Conservation (phyloP, 2,888 invertebrate species). For the Sinelater perroti region DNA sequence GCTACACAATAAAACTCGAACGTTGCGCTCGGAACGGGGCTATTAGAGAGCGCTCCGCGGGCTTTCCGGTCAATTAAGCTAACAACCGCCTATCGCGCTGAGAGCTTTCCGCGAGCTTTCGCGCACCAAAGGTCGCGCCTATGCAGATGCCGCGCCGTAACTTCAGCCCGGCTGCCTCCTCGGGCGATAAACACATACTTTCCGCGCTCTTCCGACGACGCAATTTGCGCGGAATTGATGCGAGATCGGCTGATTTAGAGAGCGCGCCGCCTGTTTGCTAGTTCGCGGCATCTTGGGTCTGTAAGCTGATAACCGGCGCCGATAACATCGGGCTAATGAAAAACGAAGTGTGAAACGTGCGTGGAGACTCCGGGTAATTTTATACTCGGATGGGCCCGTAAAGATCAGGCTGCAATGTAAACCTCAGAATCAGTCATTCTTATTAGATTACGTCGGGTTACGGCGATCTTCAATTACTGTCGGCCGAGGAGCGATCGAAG, state of each 20-base stretch:
- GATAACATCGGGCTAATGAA: too few relatives aligned
- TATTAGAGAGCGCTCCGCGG: slow-evolving; percentile 27
- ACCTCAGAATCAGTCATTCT: slow-evolving; percentile 8
- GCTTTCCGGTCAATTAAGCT: slow-evolving; percentile 35
- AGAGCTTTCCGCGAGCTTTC: slow-evolving; percentile 25
- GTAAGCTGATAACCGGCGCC: too few relatives aligned
- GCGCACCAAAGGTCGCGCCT: slow-evolving; percentile 16
- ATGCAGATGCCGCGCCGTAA: slow-evolving; percentile 15
- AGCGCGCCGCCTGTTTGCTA: too few relatives aligned
- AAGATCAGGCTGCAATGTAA: background rate
- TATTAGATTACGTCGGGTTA: slow-evolving; percentile 5
- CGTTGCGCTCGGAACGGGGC: slow-evolving; percentile 7
- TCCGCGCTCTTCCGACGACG: background rate
- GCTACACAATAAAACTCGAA: slow-evolving; percentile 18
- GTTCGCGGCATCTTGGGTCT: too few relatives aligned
- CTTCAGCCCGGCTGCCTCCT: slow-evolving; percentile 14
- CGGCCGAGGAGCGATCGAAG: background rate
- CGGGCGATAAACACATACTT: slow-evolving; percentile 16
- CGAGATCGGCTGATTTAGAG: too few relatives aligned
- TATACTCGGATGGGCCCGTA: background rate
- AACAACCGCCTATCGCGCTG: slow-evolving; percentile 20
- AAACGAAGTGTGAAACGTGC: too few relatives aligned
- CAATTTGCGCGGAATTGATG: background rate
- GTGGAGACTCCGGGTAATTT: too few relatives aligned
- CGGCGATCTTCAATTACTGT: slow-evolving; percentile 19